Evolutionary conservation across 92 coral and sea anemone genomes (phyloP), one percentile per base, ranked within the genome.

Genomic region (Phenganax subtilis): DNA sequence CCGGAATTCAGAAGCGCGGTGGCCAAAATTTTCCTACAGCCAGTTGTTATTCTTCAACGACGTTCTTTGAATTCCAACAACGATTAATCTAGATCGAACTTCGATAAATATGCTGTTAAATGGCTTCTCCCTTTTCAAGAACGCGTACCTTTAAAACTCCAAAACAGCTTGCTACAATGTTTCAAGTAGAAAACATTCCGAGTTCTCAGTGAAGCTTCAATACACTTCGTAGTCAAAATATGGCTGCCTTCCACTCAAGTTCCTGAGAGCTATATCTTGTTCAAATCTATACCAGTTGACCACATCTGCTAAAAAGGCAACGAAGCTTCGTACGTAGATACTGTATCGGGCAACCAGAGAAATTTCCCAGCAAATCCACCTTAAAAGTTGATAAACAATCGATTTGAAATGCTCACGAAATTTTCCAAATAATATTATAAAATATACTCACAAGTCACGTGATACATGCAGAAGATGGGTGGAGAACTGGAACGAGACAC

Each of bases 381-480:
- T 68, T 5, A 0, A 68, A 68, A 30, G 53, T 10, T 20, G 72
- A 67, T 25, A 53, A 10, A 37, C 29, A 68, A 7, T 68, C 73
- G 73, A 2, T 68, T 68, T 37, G 16, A 37, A 68, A 68, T 68
- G 73, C 53, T 54, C 73, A 29, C 73, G 6, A 68, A 68, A 29
- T 68, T 37, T 37, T 54, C 73, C 31, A 44, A 68, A 68, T 68
- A 68, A 68, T 37, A 30, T 29, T 68, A 68, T 68, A 30, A 12
- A 68, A 30, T 68, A 30, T 68, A 4, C 30, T 30, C 30, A 68
- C 44, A 68, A 27, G 54, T 68, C 73, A 68, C 73, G 73, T 68
- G 73, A 68, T n/a, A 15, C 73, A 68, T 68, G 73, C 73, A 53
- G 54, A 68, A 68, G 73, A 54, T 68, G 73, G 54, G 73, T 6